Percentiles rank a stretch among this genome's conserved stretches.
Conservation (phyloP, 2,113 vertebrate species). For the Erythrocebus patas region DNA sequence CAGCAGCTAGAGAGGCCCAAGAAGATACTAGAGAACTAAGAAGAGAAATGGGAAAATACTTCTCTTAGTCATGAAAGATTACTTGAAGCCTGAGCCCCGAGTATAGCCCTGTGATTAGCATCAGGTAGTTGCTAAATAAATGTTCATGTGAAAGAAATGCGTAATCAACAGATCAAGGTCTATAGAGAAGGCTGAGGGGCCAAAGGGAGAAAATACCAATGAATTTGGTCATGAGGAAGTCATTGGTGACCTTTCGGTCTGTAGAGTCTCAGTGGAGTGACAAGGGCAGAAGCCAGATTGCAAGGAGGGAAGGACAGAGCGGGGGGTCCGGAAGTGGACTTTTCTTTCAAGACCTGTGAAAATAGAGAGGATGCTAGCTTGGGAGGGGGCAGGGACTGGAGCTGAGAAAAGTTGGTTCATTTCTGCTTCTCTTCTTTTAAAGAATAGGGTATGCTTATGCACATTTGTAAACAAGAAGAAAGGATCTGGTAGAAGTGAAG, state of each 20-base stretch:
- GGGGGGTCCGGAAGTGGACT: conserved; percentile 32
- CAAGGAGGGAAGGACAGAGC: conserved; percentile 38
- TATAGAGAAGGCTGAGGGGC: not conserved
- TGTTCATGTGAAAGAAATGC: conserved; percentile 21
- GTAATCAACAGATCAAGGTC: not conserved
- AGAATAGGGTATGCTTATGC: not conserved
- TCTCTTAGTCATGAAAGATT: not conserved
- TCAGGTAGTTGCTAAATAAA: conserved; percentile 31
- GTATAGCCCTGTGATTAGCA: not conserved
- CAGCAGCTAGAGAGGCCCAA: not conserved
- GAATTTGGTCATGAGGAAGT: conserved; percentile 67
- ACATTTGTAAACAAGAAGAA: not conserved
- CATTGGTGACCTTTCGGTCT: conserved; percentile 73
- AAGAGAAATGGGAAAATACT: not conserved
- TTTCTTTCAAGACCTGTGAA: conserved; percentile 58
- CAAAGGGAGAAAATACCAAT: conserved; percentile 50
- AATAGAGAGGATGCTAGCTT: conserved; percentile 34
- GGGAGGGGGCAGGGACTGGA: not conserved
- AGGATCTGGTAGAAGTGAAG: not conserved
- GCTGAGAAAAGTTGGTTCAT: not conserved
- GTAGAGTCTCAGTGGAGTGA: conserved; percentile 50
- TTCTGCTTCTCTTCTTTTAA: not conserved
- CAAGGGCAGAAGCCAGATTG: conserved; percentile 66
- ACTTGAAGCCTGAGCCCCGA: not conserved
- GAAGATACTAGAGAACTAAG: not conserved